phyloP scores from a whole-genome alignment of 2,113 vertebrate genomes.

The Pseudorectes ferrugineus region DNA sequence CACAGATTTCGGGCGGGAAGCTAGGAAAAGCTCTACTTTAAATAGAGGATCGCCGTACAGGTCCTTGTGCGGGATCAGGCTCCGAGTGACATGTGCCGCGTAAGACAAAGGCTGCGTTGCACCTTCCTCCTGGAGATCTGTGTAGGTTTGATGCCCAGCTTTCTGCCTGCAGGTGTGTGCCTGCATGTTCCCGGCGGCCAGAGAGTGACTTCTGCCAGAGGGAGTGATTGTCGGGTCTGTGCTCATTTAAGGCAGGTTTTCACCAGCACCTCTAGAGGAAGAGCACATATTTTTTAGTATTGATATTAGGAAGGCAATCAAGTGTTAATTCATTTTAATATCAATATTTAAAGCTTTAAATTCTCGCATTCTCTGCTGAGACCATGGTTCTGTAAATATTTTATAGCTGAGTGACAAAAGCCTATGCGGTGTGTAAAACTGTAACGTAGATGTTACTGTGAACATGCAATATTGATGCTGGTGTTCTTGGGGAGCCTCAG shows the following conservation, averaged over 20 bases:
- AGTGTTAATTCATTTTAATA: neutral
- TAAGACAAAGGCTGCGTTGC: neutral
- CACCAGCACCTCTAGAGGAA: neutral
- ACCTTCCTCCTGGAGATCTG: neutral
- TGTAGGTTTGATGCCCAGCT: neutral
- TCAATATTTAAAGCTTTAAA: conserved; percentile 26
- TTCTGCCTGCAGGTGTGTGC: neutral
- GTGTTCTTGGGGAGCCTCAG: neutral
- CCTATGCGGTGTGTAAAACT: neutral
- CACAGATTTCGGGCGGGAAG: neutral
- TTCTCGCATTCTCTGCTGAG: neutral
- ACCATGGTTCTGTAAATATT: neutral
- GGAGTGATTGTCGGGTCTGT: neutral
- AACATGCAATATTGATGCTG: neutral
- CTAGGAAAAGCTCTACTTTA: neutral
- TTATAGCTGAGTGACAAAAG: neutral
- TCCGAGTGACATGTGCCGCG: accelerated
- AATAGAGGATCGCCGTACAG: accelerated
- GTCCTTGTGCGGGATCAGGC: neutral
- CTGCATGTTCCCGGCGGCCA: accelerated
- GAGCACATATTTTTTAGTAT: neutral
- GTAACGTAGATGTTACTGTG: neutral
- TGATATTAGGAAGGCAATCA: neutral
- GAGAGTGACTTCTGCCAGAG: neutral
- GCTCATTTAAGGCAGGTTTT: neutral